phyloP scores from a whole-genome alignment of 2,888 invertebrate genomes.

The Parascotia fuliginaria region DNA sequence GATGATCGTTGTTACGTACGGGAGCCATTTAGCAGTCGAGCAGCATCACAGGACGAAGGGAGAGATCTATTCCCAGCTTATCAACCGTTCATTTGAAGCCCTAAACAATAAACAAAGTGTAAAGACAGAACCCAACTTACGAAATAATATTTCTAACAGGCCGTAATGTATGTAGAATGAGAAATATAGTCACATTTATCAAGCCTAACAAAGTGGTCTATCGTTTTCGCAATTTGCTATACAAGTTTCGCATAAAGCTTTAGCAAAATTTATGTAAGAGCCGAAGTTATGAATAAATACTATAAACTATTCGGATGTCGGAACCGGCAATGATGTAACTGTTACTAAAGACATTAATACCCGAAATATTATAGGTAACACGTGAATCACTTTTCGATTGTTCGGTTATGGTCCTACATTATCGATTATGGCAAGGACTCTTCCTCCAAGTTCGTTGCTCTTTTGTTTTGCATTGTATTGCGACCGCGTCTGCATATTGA shows the following conservation, averaged over 20 bases:
- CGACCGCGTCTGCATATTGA: conserved; percentile 78
- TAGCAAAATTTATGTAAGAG: too few species aligned
- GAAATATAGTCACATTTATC: conserved; percentile 31
- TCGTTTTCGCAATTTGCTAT: conserved; percentile 17
- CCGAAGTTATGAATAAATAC: conserved; percentile 30
- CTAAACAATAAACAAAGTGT: conserved; percentile 4
- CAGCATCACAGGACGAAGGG: conserved; percentile 10
- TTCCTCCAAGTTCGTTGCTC: conserved; percentile 80
- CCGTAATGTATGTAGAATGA: conserved; percentile 9
- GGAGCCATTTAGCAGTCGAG: conserved; percentile 3
- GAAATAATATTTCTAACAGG: conserved; percentile 5
- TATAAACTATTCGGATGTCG: conserved; percentile 22
- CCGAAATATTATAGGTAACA: conserved; percentile 56
- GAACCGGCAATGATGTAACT: conserved; percentile 41
- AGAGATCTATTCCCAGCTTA: conserved; percentile 11
- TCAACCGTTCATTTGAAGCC: conserved; percentile 10
- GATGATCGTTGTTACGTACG: background rate
- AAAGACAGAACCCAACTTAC: conserved; percentile 7
- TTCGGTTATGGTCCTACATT: conserved; percentile 59
- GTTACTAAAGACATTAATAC: conserved; percentile 35
- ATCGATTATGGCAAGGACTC: conserved; percentile 71
- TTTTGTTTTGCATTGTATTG: conserved; percentile 71
- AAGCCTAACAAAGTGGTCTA: conserved; percentile 23
- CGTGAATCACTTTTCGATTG: conserved; percentile 63
- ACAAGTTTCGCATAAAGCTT: too few species aligned